phyloP scores from a whole-genome alignment of 2,797 vertebrate species.

The Silurus aristotelis region DNA sequence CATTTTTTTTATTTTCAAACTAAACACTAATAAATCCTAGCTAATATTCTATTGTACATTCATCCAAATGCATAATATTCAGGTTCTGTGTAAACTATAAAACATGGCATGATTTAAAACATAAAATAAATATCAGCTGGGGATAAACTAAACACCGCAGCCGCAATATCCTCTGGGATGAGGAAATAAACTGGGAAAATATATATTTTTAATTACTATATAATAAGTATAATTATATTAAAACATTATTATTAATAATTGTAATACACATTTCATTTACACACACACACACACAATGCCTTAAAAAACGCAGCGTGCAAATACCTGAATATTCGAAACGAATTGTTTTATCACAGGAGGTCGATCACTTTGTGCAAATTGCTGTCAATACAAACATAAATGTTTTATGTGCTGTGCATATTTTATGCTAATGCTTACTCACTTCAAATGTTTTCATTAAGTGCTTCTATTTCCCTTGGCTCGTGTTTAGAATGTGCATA shows the following conservation, averaged over 20 bases:
- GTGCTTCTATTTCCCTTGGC: slow-evolving; percentile 29
- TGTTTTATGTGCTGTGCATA: slow-evolving; percentile 40
- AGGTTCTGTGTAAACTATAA: not conserved
- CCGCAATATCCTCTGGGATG: slow-evolving; percentile 1
- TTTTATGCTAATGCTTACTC: slow-evolving; percentile 49
- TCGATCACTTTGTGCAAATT: slow-evolving; percentile 31
- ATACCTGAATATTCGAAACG: not conserved
- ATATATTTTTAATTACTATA: too few species aligned
- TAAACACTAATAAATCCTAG: not conserved
- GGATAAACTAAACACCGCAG: not conserved
- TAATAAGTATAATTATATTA: slow-evolving; percentile 22
- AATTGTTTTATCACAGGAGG: slow-evolving; percentile 20
- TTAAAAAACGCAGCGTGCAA: not conserved
- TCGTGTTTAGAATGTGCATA: slow-evolving; percentile 42
- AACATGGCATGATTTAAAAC: not conserved
- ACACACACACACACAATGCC: not conserved
- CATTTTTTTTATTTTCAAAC: not conserved
- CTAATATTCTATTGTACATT: not conserved
- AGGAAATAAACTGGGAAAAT: slow-evolving; percentile 16
- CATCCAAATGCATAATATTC: not conserved
- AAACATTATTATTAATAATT: not conserved
- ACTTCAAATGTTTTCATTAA: slow-evolving; percentile 41
- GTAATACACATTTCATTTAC: not conserved
- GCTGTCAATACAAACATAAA: slow-evolving; percentile 36
- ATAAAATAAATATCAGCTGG: slow-evolving; percentile 6